phyloP scores from a whole-genome alignment of 2,113 vertebrate species.

The Mobula birostris region DNA sequence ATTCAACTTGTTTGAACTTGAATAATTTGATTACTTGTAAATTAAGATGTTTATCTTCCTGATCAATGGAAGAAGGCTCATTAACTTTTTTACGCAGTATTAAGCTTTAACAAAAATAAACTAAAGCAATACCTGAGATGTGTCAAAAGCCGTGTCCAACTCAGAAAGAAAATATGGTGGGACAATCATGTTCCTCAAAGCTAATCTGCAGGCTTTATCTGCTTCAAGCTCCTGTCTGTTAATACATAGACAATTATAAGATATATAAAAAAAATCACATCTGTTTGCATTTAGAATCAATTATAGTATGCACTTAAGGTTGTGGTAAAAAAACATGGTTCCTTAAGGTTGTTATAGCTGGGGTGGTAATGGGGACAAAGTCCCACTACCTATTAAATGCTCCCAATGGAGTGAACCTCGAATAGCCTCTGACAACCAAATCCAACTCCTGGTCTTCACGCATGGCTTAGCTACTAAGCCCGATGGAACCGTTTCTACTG shows the following conservation, averaged over 20 bases:
- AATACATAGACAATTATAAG: constrained; percentile 20
- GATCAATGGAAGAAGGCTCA: background rate
- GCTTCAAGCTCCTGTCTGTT: constrained; percentile 61
- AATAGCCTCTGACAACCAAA: no score
- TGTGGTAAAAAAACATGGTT: background rate
- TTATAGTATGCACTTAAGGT: background rate
- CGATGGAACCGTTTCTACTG: no score
- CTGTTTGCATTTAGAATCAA: background rate
- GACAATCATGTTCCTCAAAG: constrained; percentile 57
- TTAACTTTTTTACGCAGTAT: background rate
- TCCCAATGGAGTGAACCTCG: no score
- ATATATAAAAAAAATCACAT: background rate
- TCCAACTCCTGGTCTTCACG: no score
- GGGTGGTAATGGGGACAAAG: no score
- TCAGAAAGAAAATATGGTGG: constrained; percentile 74
- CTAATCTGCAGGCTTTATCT: constrained; percentile 48
- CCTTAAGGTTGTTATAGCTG: no score
- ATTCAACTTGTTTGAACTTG: background rate
- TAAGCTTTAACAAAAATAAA: background rate
- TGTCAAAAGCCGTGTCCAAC: constrained; percentile 45
- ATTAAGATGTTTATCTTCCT: background rate
- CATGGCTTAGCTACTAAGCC: no score
- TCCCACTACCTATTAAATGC: no score
- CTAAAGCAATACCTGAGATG: constrained; percentile 50
- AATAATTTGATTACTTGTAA: background rate